Evolutionary conservation across 1,140 invertebrate species (phyloP).

Genomic region (Apis mellifera): DNA sequence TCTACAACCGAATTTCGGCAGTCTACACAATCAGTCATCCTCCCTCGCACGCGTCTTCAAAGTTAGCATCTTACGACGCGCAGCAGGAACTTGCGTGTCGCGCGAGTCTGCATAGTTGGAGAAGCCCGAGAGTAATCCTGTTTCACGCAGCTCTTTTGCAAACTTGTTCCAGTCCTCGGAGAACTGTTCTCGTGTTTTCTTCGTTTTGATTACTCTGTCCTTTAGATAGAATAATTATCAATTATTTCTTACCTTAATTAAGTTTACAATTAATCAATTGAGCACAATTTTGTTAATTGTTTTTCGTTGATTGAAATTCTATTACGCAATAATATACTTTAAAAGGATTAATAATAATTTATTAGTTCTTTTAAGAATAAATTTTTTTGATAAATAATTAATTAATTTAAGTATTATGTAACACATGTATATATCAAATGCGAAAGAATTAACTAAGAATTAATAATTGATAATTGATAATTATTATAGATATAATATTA

Average conservation of each 20-base stretch:
- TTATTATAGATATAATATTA: too few species aligned
- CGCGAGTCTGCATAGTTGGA: conserved; percentile 42
- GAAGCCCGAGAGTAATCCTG: conserved; percentile 26
- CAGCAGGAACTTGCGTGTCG: conserved; percentile 18
- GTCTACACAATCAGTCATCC: conserved; percentile 62
- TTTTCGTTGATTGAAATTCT: too few species aligned
- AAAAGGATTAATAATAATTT: too few species aligned
- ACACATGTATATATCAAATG: too few species aligned
- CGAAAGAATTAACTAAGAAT: too few species aligned
- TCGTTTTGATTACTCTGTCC: background rate
- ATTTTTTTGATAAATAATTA: too few species aligned
- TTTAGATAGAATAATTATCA: background rate
- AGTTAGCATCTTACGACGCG: conserved; percentile 27
- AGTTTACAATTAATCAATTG: too few species aligned
- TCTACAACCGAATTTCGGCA: conserved; percentile 53
- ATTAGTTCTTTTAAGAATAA: too few species aligned
- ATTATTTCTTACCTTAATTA: background rate
- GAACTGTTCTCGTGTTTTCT: background rate
- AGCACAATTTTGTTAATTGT: too few species aligned
- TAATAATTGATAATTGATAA: too few species aligned
- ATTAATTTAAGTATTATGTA: too few species aligned
- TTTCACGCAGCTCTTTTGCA: conserved; percentile 8
- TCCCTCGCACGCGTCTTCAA: conserved; percentile 59
- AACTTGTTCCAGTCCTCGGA: background rate
- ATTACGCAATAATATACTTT: too few species aligned